Conservation (phyloP, 2,113 vertebrate species). For the Eira barbara region DNA sequence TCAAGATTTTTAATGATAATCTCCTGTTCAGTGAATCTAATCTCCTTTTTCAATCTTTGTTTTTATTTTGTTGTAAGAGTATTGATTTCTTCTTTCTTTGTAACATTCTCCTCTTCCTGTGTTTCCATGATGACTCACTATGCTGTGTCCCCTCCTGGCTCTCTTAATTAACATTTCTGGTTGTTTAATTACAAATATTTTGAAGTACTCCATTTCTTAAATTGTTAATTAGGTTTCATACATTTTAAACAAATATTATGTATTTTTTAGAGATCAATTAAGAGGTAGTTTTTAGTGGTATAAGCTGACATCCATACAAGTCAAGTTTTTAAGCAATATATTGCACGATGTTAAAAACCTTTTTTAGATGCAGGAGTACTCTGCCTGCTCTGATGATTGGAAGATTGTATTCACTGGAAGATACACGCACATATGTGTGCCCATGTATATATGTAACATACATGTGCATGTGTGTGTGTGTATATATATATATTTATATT, state of each 20-base stretch:
- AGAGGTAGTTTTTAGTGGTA: background rate
- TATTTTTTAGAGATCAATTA: background rate
- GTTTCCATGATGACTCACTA: background rate
- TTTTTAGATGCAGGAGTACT: background rate
- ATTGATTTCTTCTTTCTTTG: background rate
- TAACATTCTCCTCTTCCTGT: background rate
- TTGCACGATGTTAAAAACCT: background rate
- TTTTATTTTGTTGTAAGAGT: background rate
- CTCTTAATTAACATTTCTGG: background rate
- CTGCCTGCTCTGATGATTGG: background rate
- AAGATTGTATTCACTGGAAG: background rate
- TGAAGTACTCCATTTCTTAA: background rate
- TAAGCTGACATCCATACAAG: background rate
- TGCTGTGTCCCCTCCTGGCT: background rate
- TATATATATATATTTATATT: background rate
- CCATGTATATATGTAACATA: background rate
- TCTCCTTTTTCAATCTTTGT: background rate
- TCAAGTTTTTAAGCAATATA: background rate
- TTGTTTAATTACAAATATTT: background rate
- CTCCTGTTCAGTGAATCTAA: background rate
- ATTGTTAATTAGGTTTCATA: background rate
- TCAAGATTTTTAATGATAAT: background rate
- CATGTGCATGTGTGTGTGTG: rapidly evolving
- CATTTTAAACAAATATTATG: background rate
- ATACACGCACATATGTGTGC: background rate